Evolutionary conservation across 2,113 vertebrate genomes (phyloP), one percentile per base, ranked within the genome.

Genomic region (Rhegmatorhina hoffmannsi): DNA sequence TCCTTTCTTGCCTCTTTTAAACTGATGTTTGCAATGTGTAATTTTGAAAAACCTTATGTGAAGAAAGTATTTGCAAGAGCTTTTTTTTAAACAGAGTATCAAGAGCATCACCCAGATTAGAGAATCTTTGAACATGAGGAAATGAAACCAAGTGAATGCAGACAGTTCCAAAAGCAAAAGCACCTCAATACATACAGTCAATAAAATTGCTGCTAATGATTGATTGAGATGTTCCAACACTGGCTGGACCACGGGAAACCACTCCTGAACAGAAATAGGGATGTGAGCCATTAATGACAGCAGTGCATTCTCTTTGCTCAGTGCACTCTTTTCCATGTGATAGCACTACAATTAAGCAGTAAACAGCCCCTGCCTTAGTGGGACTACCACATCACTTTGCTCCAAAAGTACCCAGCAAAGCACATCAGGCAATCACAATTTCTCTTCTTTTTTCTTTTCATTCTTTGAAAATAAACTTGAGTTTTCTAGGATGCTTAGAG

Each of bases 21-120:
- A 85, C 11, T 12, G 49, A 80, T 10, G 13, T 25, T 69, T 80
- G 38, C 15, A 84, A 49, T 0, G 0, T 16, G 13, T 38, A 38
- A 75, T 70, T 96, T 62, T 63, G 76, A 55, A 86, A 85, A 80
- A 33, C 10, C 2, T 17, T 28, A 16, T 5, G 2, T 38, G 8
- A 13, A 58, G 31, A 9, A 82, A 68, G 17, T 10, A 25, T 33
- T 34, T 88, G 36, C 36, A 79, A 36, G 8, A 52, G 25, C 19
- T 56, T 74, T 33, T 60, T 66, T 23, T 10, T 8, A 28, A 8
- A 26, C 6, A 43, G 26, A 23, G 1, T 28, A 47, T 50, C 31
- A 66, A 47, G 17, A 50, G 4, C 21, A 26, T 78, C 34, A 67
- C 6, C 6, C 36, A 77, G 31, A 49, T 47, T 8, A 75, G 17